phyloP scores from a whole-genome alignment of 2,797 vertebrate genomes.

The Scyliorhinus canicula region DNA sequence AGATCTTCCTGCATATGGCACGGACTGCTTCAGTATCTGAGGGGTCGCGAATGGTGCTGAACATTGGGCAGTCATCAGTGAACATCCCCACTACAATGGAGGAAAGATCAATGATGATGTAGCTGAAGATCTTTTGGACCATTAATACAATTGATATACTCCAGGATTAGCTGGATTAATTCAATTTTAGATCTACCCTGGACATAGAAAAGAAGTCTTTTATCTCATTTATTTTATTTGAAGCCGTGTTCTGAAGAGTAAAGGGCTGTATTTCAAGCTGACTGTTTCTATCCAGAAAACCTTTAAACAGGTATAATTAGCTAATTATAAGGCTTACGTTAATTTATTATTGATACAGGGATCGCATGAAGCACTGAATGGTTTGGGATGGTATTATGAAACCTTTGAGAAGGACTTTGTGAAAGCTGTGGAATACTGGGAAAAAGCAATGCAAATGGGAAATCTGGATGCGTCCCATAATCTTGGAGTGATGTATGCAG shows the following conservation, averaged over 20 bases:
- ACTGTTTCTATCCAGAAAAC: no score
- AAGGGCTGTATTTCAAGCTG: no score
- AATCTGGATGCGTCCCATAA: conserved; percentile 78
- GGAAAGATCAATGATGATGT: no score
- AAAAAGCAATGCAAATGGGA: conserved; percentile 72
- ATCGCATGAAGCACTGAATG: conserved; percentile 77
- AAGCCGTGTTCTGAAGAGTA: no score
- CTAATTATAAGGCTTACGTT: conserved; percentile 24
- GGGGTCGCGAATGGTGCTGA: no score
- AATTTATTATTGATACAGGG: conserved; percentile 62
- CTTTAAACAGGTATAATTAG: neutral
- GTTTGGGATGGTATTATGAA: conserved; percentile 85
- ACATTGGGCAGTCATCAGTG: no score
- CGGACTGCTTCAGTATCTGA: no score
- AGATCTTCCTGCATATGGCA: no score
- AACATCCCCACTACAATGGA: no score
- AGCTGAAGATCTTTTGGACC: no score
- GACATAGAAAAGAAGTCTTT: no score
- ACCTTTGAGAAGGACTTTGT: conserved; percentile 63
- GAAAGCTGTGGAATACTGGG: conserved; percentile 70
- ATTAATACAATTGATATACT: neutral
- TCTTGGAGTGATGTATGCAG: conserved; percentile 73
- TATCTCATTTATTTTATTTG: no score
- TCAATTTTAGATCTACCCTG: neutral
- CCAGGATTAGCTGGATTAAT: neutral